Percentiles rank a stretch among this genome's conserved stretches.
Evolutionary conservation across 2,797 vertebrate species (phyloP).

Genomic region (Malurus leucopterus): DNA sequence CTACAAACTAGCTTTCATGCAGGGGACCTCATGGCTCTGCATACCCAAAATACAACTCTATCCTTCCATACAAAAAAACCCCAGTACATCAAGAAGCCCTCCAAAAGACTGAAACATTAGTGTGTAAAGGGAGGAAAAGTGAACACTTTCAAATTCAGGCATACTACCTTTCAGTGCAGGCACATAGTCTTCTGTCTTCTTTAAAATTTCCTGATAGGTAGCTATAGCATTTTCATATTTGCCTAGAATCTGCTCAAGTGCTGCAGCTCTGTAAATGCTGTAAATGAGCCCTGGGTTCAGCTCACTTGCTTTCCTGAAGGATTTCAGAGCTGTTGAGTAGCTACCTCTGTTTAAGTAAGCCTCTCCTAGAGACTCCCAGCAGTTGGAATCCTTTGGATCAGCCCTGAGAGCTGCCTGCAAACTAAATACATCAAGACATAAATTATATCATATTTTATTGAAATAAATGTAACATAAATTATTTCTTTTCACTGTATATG

Average conservation of each 20-base stretch:
- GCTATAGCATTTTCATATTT: constrained; percentile 86
- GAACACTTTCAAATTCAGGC: neutral
- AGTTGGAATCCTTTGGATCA: constrained; percentile 91
- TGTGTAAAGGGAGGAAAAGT: neutral
- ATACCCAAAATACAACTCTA: neutral
- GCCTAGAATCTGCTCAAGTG: constrained; percentile 91
- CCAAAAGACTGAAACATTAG: neutral
- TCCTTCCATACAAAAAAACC: neutral
- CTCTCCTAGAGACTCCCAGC: constrained; percentile 96
- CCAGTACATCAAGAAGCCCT: neutral
- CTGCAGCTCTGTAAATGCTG: constrained; percentile 89
- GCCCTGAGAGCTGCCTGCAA: constrained; percentile 94
- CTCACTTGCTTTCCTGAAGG: constrained; percentile 88
- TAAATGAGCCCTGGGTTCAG: constrained; percentile 89
- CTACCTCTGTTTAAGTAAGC: constrained; percentile 91
- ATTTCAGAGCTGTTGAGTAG: constrained; percentile 90
- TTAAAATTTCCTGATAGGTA: constrained; percentile 86
- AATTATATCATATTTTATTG: too few relatives aligned
- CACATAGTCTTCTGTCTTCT: constrained; percentile 85
- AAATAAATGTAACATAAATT: too few relatives aligned
- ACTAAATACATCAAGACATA: constrained; percentile 62
- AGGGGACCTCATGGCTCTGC: neutral
- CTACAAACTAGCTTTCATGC: neutral
- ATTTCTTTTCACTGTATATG: neutral
- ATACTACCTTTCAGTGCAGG: constrained; percentile 91